phyloP scores from a whole-genome alignment of 2,888 invertebrate species.

The Cosmia pyralina region DNA sequence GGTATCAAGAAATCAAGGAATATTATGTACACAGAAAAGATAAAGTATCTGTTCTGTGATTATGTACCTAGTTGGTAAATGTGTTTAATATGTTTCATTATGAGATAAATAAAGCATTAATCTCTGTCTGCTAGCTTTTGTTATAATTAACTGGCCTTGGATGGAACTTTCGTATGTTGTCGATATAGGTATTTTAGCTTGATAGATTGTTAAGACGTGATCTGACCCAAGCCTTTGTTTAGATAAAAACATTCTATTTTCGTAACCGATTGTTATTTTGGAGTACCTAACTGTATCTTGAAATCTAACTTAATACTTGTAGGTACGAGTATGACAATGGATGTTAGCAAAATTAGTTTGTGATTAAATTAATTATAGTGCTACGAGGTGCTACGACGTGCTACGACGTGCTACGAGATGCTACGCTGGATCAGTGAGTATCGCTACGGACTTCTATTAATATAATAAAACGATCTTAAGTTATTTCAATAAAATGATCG shows the following conservation, averaged over 20 bases:
- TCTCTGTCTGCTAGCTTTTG: conserved; percentile 11
- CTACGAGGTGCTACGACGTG: conserved; percentile 35
- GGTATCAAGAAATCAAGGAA: not conserved
- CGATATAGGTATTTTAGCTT: conserved; percentile 8
- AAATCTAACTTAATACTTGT: not conserved
- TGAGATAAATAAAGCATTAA: not conserved
- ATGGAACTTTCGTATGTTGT: conserved; percentile 13
- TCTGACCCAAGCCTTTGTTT: conserved; percentile 32
- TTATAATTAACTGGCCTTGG: conserved; percentile 27
- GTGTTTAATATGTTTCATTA: not conserved
- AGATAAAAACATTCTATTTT: conserved; percentile 44
- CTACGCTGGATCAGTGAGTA: not conserved
- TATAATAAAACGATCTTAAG: not conserved
- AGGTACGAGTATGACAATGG: not conserved
- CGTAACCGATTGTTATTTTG: conserved; percentile 18
- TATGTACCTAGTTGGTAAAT: not conserved
- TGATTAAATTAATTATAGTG: not conserved
- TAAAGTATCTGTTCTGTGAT: no score
- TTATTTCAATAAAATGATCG: not conserved
- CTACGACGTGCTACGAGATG: conserved; percentile 29
- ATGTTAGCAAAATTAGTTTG: not conserved
- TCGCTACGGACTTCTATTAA: not conserved
- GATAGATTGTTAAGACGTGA: conserved; percentile 28
- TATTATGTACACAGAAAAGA: no score
- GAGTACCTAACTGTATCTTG: not conserved